Base-by-base conservation (phyloP, 2,888 invertebrate species). In the Drosophila acutilabella region DNA sequence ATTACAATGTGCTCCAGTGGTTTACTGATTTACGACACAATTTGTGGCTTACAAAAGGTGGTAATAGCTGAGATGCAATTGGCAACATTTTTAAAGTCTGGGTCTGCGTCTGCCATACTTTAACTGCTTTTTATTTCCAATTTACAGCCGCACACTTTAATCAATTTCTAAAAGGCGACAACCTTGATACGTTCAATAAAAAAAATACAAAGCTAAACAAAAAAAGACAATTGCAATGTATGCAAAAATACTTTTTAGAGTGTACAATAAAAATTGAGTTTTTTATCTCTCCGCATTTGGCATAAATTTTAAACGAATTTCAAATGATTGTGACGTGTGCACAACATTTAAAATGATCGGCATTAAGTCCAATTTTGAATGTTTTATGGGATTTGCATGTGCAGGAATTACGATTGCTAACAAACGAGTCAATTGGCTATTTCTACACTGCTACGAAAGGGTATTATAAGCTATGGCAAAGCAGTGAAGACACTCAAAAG, bases 371-470 rank as follows among this genome's bases (percentile, higher is more conserved):
- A 56, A 57, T 79, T 62, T 76, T 64, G 61, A 59, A 62, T 58
- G 26, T 60, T 83, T 84, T 78, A 71, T 83, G 66, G 41, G 50
- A 64, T 74, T 74, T 59, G 64, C 54, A 80, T 86, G 80, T 73
- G 73, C 50, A 42, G 85, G 66, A 81, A 81, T 78, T 74, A 45
- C 16, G 18, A 36, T 52, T 45, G 74, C 74, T 56, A 48, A 57
- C 11, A 57, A 59, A 53, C 64, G 36, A 18, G 26, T 16, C 8
- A 36, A 8, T 36, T 36, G 11, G 6, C 40, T 40, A 14, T 48
- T 44, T 54, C 36, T 36, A 36, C 13, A 36, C 36, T 36, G 3
- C 13, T 5, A 13, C 4, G 7, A 13, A 36, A 36, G 36, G 36
- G 36, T 36, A 13, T 13, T 11, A 33, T 33, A 11, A 33, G 7